Conservation (phyloP, 2,888 invertebrate genomes). For the Sussaba pulchella region DNA sequence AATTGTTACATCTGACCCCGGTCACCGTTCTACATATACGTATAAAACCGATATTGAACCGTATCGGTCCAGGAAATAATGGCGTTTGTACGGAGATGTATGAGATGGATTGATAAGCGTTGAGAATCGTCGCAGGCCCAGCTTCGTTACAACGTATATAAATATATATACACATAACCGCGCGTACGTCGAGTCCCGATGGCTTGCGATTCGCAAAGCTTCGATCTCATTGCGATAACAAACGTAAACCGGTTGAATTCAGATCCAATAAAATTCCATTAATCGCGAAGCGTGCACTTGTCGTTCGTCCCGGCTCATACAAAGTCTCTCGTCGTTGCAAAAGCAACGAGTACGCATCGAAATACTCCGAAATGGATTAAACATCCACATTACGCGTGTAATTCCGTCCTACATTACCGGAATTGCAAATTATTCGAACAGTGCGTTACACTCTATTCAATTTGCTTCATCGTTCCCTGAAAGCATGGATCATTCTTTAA, state of each 20-base stretch:
- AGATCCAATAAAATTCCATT: conserved; percentile 72
- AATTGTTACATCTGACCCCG: too few relatives aligned
- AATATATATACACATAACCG: too few relatives aligned
- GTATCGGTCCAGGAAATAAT: conserved; percentile 18
- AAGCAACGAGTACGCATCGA: too few relatives aligned
- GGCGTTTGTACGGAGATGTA: conserved; percentile 3
- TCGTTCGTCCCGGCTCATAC: conserved; percentile 24
- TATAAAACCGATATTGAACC: background rate
- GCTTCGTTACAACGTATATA: conserved; percentile 19
- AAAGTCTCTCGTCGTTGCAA: background rate
- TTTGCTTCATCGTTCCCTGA: too few relatives aligned
- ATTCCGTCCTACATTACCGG: background rate
- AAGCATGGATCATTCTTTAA: too few relatives aligned
- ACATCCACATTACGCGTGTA: background rate
- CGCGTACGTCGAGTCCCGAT: too few relatives aligned
- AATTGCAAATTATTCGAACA: background rate
- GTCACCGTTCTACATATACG: too few relatives aligned
- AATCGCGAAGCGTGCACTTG: conserved; percentile 57
- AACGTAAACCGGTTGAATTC: conserved; percentile 74
- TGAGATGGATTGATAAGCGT: conserved; percentile 25
- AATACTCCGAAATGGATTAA: conserved; percentile 8
- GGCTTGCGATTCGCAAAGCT: too few relatives aligned
- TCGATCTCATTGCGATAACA: too few relatives aligned
- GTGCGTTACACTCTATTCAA: background rate
- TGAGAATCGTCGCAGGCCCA: conserved; percentile 20